Conservation (phyloP, 2,113 vertebrate species). For the Columba livia region DNA sequence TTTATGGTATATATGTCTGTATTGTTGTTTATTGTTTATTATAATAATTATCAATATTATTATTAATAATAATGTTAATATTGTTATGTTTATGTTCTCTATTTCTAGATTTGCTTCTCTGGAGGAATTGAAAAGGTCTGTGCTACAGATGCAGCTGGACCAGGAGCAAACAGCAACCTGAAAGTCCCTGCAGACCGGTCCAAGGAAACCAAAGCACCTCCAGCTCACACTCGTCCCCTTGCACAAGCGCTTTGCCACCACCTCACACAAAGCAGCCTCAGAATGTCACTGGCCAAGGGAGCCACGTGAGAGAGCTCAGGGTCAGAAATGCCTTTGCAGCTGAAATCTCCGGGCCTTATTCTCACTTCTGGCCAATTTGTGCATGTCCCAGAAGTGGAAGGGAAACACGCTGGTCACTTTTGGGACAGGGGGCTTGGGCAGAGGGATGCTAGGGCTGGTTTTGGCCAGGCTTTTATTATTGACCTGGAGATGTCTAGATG, state of each 20-base stretch:
- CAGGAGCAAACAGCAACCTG: neutral
- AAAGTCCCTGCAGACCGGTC: fast-evolving
- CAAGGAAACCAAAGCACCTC: neutral
- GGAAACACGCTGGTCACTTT: fast-evolving
- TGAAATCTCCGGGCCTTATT: neutral
- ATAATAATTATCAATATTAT: neutral
- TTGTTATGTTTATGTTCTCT: neutral
- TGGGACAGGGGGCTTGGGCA: fast-evolving
- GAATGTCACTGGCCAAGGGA: neutral
- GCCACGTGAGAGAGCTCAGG: neutral
- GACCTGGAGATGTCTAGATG: neutral
- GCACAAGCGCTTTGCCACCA: neutral
- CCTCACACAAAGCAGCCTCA: neutral
- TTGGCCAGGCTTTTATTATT: neutral
- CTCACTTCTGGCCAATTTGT: fast-evolving
- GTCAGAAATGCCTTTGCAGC: neutral
- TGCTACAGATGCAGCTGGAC: neutral
- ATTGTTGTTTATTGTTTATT: neutral
- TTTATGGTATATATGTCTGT: neutral
- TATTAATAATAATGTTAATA: neutral
- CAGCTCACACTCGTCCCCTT: fast-evolving
- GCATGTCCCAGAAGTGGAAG: neutral
- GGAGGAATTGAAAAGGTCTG: neutral
- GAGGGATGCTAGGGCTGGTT: neutral
- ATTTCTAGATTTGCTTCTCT: neutral